Conservation (phyloP, 1,140 invertebrate genomes). For the Pseudachorutes palmiensis region DNA sequence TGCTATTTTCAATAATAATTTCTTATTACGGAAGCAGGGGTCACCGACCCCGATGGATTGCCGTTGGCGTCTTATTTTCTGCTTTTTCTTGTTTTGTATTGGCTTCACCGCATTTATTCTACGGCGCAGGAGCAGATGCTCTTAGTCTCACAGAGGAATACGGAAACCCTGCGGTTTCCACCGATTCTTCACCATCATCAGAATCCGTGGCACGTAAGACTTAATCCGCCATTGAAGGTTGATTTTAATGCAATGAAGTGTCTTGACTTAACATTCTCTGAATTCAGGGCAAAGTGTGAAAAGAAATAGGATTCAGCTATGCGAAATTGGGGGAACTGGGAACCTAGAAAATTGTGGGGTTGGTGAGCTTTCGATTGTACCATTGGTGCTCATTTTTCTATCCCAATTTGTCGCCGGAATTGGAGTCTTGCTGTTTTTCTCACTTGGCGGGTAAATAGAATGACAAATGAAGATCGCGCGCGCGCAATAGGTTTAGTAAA, state of each 20-base stretch:
- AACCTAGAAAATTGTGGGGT: slow-evolving; percentile 7
- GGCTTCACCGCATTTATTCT: slow-evolving; percentile 58
- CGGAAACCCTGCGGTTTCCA: neutral
- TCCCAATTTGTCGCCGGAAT: slow-evolving; percentile 63
- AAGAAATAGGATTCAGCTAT: neutral
- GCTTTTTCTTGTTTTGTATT: slow-evolving; percentile 53
- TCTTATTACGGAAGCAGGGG: slow-evolving; percentile 54
- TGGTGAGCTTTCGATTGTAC: slow-evolving; percentile 39
- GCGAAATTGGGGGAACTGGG: neutral
- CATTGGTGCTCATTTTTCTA: slow-evolving; percentile 55
- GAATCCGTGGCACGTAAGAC: neutral
- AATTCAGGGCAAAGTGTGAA: neutral
- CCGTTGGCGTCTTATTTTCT: slow-evolving; percentile 40
- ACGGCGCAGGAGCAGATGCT: slow-evolving; percentile 47
- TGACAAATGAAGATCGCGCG: too few species aligned
- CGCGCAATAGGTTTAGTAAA: too few species aligned
- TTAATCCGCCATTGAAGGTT: neutral
- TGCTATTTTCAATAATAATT: slow-evolving; percentile 52
- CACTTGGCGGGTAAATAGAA: slow-evolving; percentile 46
- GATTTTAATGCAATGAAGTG: too few species aligned
- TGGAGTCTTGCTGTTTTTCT: slow-evolving; percentile 60
- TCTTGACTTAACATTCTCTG: neutral
- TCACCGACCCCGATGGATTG: slow-evolving; percentile 46
- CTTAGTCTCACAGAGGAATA: slow-evolving; percentile 44
- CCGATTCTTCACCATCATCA: neutral